Base-by-base conservation (phyloP, 2,888 invertebrate species). In the Tetragnatha montana region DNA sequence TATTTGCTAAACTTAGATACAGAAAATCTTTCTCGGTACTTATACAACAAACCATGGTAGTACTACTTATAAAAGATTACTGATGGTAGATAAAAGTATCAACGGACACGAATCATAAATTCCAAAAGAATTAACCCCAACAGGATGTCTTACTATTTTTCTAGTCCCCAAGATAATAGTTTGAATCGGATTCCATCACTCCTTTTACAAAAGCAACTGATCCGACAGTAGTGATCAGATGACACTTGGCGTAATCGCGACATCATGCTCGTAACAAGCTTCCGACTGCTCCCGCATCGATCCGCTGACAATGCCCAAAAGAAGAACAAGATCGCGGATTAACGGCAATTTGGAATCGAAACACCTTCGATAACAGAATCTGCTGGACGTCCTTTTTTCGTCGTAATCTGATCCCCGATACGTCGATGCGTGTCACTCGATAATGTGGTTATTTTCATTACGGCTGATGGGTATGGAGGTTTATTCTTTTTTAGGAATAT, bases 371-470 rank as follows among this genome's bases (percentile, higher is more conserved):
- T 73, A 50, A 50, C 19, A 60, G 60, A 68, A 60, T 17, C 35
- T 35, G 35, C 35, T 35, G 35, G 35, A 76, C 22, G 75, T 50
- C 47, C n/a, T 49, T 50, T 50, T 78, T 86, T 69, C 47, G 17
- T 74, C 35, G 21, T 74, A 51, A 88, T 83, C 83, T 83, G 88
- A 88, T 88, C 35, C 21, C 50, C 60, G 88, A 88, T 88, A 73
- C 79, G 78, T 79, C 78, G 82, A 88, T 88, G 49, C 81, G 70
- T 81, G 88, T 88, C 88, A 83, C 35, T 35, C 68, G 69, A 73
- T 79, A 88, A 82, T 88, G n/a, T n/a, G 74, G 71, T 88, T 83
- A 83, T 83, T 76, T 84, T 84, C 51, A 82, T 82, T 73, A 35
- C 35, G 35, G 35, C 35, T 35, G 35, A 35, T 35, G n/a, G 22